Conservation (phyloP, 2,888 invertebrate species). For the Acanthosepion pharaonis region DNA sequence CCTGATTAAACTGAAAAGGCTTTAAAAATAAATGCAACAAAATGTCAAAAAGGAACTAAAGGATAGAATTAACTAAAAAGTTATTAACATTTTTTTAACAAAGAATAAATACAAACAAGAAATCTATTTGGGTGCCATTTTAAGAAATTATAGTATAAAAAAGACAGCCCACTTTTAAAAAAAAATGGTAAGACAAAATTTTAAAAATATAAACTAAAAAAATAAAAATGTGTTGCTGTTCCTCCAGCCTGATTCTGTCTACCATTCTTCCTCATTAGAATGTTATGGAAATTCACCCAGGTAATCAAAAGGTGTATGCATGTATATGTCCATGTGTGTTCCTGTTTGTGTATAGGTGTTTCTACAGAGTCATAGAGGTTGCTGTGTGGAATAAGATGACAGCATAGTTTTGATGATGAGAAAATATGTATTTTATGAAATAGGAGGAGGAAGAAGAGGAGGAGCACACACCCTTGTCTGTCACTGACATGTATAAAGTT, state of each 20-base stretch:
- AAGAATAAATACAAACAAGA: not conserved
- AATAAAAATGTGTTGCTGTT: not conserved
- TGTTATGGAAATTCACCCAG: slow-evolving; percentile 7
- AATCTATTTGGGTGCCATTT: not conserved
- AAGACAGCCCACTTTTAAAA: not conserved
- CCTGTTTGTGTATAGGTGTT: not conserved
- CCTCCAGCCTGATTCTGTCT: not conserved
- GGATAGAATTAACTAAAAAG: no score
- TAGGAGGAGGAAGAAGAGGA: not conserved
- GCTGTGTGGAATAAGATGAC: not conserved
- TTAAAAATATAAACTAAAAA: slow-evolving; percentile 15
- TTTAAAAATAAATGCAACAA: no score
- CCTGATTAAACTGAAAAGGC: not conserved
- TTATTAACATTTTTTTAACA: no score
- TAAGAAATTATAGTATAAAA: not conserved
- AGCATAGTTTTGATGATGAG: not conserved
- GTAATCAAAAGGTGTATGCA: not conserved
- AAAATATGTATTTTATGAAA: slow-evolving; percentile 8
- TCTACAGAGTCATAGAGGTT: not conserved
- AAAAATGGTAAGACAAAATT: not conserved
- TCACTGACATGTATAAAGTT: not conserved
- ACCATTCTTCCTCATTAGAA: not conserved
- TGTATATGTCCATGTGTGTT: not conserved
- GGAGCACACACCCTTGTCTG: not conserved
- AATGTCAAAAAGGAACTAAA: no score